These are phyloP conservation scores for Drosophila lacertosa DNA, from an alignment of 1,140 invertebrate species.

Conservation along the genomic window DNA sequence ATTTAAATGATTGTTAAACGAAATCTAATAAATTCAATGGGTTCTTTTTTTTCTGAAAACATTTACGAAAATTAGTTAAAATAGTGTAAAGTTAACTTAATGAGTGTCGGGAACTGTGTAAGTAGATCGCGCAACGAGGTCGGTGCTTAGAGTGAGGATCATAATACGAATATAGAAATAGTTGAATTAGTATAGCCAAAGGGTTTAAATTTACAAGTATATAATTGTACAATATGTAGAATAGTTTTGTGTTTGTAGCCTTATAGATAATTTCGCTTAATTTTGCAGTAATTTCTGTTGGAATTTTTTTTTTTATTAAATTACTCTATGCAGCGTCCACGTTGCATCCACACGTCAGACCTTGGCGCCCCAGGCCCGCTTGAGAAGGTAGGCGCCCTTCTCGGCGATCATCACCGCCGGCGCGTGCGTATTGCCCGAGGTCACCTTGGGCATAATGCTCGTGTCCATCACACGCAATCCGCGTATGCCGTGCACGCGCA, in stretches of 20 bases:
- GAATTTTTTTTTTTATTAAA: slow-evolving; percentile 64
- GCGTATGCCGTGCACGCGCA: slow-evolving; percentile 85
- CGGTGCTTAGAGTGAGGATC: slow-evolving; percentile 47
- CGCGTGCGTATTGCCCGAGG: slow-evolving; percentile 87
- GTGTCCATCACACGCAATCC: slow-evolving; percentile 87
- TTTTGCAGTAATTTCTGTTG: slow-evolving; percentile 47
- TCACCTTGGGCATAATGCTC: slow-evolving; percentile 88
- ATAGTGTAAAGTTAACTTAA: slow-evolving; percentile 48
- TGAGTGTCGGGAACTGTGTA: slow-evolving; percentile 10
- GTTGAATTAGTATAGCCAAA: slow-evolving; percentile 36
- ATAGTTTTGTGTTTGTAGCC: slow-evolving; percentile 27
- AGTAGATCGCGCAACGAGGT: slow-evolving; percentile 52
- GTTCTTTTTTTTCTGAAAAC: slow-evolving; percentile 14
- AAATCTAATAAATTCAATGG: slow-evolving; percentile 58
- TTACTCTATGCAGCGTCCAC: slow-evolving; percentile 84
- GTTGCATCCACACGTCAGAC: slow-evolving; percentile 83
- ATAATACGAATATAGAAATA: slow-evolving; percentile 18
- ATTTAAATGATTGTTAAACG: slow-evolving; percentile 59
- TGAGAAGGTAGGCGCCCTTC: slow-evolving; percentile 88
- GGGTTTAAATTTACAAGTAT: slow-evolving; percentile 9
- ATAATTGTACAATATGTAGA: slow-evolving; percentile 29
- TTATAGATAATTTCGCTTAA: slow-evolving; percentile 65
- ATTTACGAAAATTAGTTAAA: slow-evolving; percentile 43
- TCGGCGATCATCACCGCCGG: slow-evolving; percentile 88
- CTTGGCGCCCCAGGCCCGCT: slow-evolving; percentile 86